Evolutionary conservation across 92 coral and sea anemone genomes (phyloP).

Genomic region (Umimayanthus kanabou): DNA sequence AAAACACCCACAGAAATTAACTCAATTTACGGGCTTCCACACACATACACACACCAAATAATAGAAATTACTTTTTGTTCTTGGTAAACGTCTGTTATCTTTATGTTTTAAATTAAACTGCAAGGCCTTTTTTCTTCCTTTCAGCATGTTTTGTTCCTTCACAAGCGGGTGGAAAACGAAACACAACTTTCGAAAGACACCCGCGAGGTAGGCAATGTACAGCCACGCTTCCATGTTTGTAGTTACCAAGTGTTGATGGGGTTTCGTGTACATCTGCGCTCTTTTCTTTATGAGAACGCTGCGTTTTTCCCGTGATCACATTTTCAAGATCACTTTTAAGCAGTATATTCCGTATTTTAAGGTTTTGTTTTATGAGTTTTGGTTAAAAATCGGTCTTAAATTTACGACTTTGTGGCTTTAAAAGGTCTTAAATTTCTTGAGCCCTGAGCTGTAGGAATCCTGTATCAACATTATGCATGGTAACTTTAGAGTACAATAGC

Average conservation of each 20-base stretch:
- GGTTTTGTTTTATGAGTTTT: no score
- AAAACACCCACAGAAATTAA: no score
- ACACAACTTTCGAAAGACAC: slow-evolving; percentile 22
- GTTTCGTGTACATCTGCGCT: background rate
- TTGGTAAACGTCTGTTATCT: background rate
- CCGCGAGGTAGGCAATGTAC: slow-evolving; percentile 7
- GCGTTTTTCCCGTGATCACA: no score
- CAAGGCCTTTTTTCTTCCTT: background rate
- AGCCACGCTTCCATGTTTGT: background rate
- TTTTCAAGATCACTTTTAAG: no score
- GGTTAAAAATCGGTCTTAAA: no score
- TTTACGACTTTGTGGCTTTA: no score
- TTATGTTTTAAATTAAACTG: background rate
- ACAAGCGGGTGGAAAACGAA: background rate
- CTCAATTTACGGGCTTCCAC: no score
- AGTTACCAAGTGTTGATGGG: background rate
- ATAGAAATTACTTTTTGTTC: background rate
- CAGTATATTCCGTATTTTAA: no score
- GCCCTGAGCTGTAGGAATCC: no score
- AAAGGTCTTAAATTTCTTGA: no score
- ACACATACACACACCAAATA: background rate
- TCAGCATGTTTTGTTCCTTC: slow-evolving; percentile 16
- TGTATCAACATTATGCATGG: no score
- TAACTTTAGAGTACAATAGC: no score
- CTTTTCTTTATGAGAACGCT: background rate